Conservation (phyloP, 2,113 vertebrate species). For the Microcebus murinus region DNA sequence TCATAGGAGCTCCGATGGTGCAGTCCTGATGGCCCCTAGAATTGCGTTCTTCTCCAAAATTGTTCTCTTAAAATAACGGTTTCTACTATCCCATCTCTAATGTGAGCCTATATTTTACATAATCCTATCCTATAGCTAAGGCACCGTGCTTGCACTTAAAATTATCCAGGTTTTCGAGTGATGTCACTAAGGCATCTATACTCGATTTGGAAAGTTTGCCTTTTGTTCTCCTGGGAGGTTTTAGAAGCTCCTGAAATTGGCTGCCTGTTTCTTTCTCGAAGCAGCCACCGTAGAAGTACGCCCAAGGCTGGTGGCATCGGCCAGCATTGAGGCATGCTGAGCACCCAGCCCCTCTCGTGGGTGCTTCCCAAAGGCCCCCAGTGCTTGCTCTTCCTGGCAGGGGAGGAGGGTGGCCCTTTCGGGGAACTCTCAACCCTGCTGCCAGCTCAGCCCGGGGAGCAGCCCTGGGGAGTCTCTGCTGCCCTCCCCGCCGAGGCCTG, state of each 20-base stretch:
- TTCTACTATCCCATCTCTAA: not conserved
- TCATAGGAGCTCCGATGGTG: fast-evolving
- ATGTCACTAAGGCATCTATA: fast-evolving
- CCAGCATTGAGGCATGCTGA: fast-evolving
- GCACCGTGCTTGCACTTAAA: not conserved
- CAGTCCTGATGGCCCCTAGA: not conserved
- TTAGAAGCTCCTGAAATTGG: not conserved
- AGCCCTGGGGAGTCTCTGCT: not conserved
- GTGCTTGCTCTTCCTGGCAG: not conserved
- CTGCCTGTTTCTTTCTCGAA: not conserved
- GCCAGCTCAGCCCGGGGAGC: not conserved
- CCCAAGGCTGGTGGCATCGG: not conserved
- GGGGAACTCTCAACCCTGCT: not conserved
- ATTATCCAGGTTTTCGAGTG: fast-evolving
- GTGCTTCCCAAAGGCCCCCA: not conserved
- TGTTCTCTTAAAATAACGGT: not conserved
- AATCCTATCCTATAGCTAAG: not conserved
- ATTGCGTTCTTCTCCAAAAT: not conserved
- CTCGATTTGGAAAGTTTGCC: not conserved
- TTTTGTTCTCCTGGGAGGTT: not conserved
- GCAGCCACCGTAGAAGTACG: not conserved
- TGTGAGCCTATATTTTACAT: not conserved
- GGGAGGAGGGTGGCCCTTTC: not conserved
- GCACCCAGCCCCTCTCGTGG: not conserved
- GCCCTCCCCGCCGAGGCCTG: not conserved